Percentiles rank a stretch among this genome's conserved stretches.
These are phyloP conservation scores for Sebastolobus altivelis DNA, from an alignment of 2,797 vertebrate genomes.

Conservation along the genomic window DNA sequence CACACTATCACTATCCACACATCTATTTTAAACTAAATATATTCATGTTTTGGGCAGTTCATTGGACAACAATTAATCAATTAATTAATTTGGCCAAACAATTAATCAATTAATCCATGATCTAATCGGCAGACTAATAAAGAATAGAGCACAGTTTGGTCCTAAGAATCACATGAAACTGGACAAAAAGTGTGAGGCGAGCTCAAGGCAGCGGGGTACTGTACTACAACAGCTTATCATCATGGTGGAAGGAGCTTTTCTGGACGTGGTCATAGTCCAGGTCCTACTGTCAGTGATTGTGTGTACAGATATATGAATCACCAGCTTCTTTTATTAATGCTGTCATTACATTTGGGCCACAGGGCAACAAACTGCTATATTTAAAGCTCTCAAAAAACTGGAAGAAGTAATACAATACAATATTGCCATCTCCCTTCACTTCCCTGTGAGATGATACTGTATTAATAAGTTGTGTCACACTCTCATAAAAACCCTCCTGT, in stretches of 20 bases:
- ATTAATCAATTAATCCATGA: neutral
- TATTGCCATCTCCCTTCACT: constrained; percentile 11
- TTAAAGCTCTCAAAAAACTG: constrained; percentile 20
- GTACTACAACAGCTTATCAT: neutral
- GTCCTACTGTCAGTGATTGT: neutral
- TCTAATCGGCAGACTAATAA: neutral
- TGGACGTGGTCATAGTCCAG: neutral
- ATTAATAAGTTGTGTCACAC: constrained; percentile 40
- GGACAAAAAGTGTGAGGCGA: neutral
- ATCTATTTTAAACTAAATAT: neutral
- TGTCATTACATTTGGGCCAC: constrained; percentile 11
- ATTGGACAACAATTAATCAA: neutral
- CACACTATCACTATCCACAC: too few species aligned
- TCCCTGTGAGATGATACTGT: constrained; percentile 23
- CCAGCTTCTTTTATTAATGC: constrained; percentile 15
- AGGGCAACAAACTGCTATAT: constrained; percentile 1
- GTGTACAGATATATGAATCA: constrained; percentile 9
- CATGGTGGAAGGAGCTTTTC: neutral
- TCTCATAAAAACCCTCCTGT: constrained; percentile 13
- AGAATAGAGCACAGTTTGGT: neutral
- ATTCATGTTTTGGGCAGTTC: neutral
- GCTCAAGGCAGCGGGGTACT: neutral
- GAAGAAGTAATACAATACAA: constrained; percentile 11
- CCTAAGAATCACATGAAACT: constrained; percentile 2
- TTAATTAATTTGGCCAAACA: neutral